These are phyloP conservation scores for Eristalis tenax DNA, from an alignment of 2,888 invertebrate genomes.

Conservation along the genomic window DNA sequence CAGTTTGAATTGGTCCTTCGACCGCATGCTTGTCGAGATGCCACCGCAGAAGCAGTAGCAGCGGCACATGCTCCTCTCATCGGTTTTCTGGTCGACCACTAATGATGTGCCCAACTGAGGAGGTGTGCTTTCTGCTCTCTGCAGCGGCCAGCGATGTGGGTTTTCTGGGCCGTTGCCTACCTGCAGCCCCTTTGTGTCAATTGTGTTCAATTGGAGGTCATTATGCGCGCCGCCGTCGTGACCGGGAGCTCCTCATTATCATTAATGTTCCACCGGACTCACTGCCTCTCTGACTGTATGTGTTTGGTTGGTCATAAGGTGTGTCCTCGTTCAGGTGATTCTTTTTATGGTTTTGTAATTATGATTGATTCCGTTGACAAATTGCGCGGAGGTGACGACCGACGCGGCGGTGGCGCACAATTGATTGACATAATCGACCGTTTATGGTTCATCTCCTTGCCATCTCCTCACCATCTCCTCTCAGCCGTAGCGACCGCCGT, in stretches of 20 bases:
- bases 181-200: constrained; percentile 52
- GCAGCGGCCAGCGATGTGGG: constrained; percentile 18
- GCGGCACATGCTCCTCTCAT: background rate
- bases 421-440: constrained; percentile 65
- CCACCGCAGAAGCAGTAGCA: background rate
- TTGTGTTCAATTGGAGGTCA: constrained; percentile 62
- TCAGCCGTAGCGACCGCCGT: background rate
- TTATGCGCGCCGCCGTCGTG: constrained; percentile 31
- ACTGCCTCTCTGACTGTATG: background rate
- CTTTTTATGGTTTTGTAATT: constrained; percentile 63
- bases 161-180: constrained; percentile 31
- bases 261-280: constrained; percentile 35
- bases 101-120: constrained; percentile 57
- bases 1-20: constrained; percentile 39
- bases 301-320: background rate
- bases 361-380: constrained; percentile 70
- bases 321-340: background rate
- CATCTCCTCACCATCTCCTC: background rate
- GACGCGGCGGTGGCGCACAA: constrained; percentile 26
- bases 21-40: background rate
- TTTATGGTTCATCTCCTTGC: constrained; percentile 39
- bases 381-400: constrained; percentile 8
- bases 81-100: constrained; percentile 7
- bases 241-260: constrained; percentile 49
- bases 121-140: constrained; percentile 33